Base-by-base conservation (phyloP, 1,140 invertebrate genomes). In the Onthophagus taurus region DNA sequence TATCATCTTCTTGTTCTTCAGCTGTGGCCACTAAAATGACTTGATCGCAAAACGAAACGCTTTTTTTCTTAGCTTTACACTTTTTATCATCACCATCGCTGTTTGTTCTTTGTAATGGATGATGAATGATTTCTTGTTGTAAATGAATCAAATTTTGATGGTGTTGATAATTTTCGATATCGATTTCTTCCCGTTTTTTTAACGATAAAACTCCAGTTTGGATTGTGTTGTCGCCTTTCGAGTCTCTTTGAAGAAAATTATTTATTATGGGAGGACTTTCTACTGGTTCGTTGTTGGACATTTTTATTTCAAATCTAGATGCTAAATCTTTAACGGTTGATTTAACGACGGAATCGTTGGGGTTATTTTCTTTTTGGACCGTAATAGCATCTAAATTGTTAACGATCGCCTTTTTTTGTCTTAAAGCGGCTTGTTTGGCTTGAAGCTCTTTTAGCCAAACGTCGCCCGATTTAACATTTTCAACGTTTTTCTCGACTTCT, bases 31-130 rank as follows among this genome's bases (percentile, higher is more conserved):
- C 89, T 20, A 93, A 67, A 44, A 89, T 88, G 0, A 94, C 89
- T 66, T 92, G 86, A 61, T 94, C 89, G 55, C 89, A 92, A 63
- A 94, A 94, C 0, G 89, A 91, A 1, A 94, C 90, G 52, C 85
- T 89, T 62, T 93, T 93, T 72, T 93, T 93, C 59, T 89, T 89
- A 5, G 77, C 72, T 42, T 80, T 72, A 50, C 75, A 72, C 1
- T 59, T 55, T 23, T 23, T 41, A 30, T 45, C 43, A 12, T 29
- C 21, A 17, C 5, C 20, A 20, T 45, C 34, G 3, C 11, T 17
- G 7, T 2, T 11, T 36, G 31, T 31, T 31, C 16, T 11, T 2
- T 35, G 12, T 14, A 37, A 23, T 8, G 20, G 20, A 1, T 14
- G 20, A 7, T 17, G 6, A 34, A 72, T 45, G 2, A 66, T 65